Percentiles rank a stretch among this genome's conserved stretches.
These are phyloP conservation scores for Germaria angustata DNA, from an alignment of 2,888 invertebrate genomes.

Conservation along the genomic window DNA sequence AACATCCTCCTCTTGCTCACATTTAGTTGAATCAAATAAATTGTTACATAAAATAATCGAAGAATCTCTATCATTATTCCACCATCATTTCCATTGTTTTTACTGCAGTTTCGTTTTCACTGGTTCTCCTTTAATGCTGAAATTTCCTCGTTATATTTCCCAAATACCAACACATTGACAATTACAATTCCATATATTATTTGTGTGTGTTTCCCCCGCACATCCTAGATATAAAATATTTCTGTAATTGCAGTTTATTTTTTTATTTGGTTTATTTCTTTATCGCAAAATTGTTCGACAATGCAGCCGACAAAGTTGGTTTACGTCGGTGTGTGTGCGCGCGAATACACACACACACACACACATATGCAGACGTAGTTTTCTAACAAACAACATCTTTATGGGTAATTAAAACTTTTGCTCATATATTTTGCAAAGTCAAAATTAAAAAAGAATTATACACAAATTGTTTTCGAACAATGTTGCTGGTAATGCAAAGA, in stretches of 20 bases:
- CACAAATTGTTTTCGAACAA: constrained; percentile 51
- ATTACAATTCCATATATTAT: not conserved
- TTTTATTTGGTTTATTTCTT: constrained; percentile 43
- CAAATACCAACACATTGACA: not conserved
- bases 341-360: not conserved
- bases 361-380: constrained; percentile 19
- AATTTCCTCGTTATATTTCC: constrained; percentile 24
- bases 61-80: constrained; percentile 20
- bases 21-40: constrained; percentile 8
- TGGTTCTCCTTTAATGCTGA: constrained; percentile 18
- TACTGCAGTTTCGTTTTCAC: constrained; percentile 12
- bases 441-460: constrained; percentile 43
- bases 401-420: constrained; percentile 78
- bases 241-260: constrained; percentile 39
- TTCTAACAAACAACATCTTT: constrained; percentile 72
- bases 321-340: not conserved
- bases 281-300: constrained; percentile 59
- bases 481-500: constrained; percentile 31
- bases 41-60: constrained; percentile 31
- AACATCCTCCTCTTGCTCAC: not conserved
- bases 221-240: constrained; percentile 47
- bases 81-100: constrained; percentile 14
- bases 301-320: constrained; percentile 58
- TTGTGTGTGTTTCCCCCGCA: not conserved
- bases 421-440: constrained; percentile 71